These are phyloP conservation scores for Cryptocephalus moraei DNA, from an alignment of 2,888 invertebrate genomes.

Conservation along the genomic window DNA sequence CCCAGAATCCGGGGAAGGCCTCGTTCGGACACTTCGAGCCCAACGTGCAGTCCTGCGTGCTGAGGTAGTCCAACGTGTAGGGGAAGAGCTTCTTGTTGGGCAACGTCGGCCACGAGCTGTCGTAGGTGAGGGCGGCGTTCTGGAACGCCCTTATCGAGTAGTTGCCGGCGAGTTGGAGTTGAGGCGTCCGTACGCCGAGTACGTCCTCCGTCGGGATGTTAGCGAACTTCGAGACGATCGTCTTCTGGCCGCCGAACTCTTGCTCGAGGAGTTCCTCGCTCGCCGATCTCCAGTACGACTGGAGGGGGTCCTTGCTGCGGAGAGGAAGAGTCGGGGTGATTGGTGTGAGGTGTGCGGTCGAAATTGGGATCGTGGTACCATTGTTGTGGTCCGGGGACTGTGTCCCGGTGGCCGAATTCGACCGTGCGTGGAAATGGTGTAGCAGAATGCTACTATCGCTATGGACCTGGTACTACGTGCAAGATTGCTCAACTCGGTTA, in stretches of 20 bases:
- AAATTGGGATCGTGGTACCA: no score
- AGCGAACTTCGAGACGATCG: slow-evolving; percentile 30
- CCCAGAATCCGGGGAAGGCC: slow-evolving; percentile 52
- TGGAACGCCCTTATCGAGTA: slow-evolving; percentile 46
- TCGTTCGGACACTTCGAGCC: slow-evolving; percentile 48
- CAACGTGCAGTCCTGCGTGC: slow-evolving; percentile 44
- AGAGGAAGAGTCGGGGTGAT: no score
- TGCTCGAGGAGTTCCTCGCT: slow-evolving; percentile 19
- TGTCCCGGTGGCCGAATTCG: no score
- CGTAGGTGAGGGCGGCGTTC: slow-evolving; percentile 45
- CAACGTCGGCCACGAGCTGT: slow-evolving; percentile 51
- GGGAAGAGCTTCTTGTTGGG: slow-evolving; percentile 49
- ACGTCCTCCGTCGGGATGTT: slow-evolving; percentile 29
- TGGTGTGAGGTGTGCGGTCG: no score
- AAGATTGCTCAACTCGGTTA: no score
- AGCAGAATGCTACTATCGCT: no score
- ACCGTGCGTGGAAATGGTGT: no score
- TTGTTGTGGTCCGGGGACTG: no score
- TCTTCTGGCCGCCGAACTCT: slow-evolving; percentile 34
- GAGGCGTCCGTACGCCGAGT: slow-evolving; percentile 41
- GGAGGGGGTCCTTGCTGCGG: slow-evolving; percentile 20
- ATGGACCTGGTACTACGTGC: no score
- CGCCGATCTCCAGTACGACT: slow-evolving; percentile 31
- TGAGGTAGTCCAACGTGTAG: slow-evolving; percentile 53
- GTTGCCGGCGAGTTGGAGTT: slow-evolving; percentile 48